Evolutionary conservation across 2,797 vertebrate species (phyloP).

Genomic region (Adelosebastes latens): DNA sequence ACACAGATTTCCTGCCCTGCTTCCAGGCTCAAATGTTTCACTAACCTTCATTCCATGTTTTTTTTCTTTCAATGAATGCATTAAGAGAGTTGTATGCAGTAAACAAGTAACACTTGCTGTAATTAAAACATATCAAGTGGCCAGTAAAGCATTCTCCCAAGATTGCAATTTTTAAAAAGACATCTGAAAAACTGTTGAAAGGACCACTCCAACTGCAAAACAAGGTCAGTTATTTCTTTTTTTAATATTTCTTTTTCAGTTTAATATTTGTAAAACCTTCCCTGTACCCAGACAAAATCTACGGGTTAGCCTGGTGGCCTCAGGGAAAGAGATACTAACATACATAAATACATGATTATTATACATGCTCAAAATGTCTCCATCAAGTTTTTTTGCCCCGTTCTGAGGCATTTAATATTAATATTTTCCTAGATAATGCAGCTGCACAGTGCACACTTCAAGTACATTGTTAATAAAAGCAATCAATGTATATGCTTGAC

Average conservation of each 20-base stretch:
- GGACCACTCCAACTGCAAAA: no score
- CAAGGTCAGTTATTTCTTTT: background rate
- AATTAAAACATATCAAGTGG: no score
- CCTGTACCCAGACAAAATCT: background rate
- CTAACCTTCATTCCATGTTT: background rate
- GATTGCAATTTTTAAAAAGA: no score
- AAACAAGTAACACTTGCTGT: rapidly evolving
- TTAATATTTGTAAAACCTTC: background rate
- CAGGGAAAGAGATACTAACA: background rate
- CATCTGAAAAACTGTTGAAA: no score
- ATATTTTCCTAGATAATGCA: no score
- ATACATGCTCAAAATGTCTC: background rate
- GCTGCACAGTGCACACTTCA: no score
- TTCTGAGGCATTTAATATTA: no score
- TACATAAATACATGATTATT: background rate
- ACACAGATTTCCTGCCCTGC: background rate
- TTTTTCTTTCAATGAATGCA: no score
- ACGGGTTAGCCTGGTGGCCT: background rate
- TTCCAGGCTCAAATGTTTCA: background rate
- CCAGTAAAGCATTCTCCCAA: background rate
- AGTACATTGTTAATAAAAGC: no score
- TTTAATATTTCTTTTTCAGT: background rate
- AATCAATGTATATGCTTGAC: no score
- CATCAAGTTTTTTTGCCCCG: no score
- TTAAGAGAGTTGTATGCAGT: no score